Conservation (phyloP, 2,113 vertebrate species). For the Myrmophylax atrothorax region DNA sequence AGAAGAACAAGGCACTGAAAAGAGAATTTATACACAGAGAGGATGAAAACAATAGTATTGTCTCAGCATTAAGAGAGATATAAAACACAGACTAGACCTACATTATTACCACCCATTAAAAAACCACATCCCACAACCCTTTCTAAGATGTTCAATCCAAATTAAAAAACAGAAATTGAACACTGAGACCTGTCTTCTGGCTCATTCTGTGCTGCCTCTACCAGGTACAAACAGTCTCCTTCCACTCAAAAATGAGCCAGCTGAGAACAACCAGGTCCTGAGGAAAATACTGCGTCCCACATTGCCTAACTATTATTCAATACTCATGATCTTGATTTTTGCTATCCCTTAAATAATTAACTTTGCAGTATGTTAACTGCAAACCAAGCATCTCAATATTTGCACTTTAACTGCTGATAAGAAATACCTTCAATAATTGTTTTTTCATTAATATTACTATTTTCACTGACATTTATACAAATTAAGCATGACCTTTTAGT, state of each 20-base stretch:
- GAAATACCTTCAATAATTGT: background rate
- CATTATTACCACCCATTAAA: background rate
- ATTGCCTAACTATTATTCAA: background rate
- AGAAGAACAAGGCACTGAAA: constrained; percentile 86
- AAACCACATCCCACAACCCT: background rate
- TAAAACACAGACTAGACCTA: background rate
- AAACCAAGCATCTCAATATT: background rate
- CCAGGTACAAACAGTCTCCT: background rate
- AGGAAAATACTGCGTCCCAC: background rate
- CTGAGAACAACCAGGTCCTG: background rate
- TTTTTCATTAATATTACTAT: background rate
- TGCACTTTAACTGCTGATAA: background rate
- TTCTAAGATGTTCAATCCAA: background rate
- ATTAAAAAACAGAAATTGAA: background rate
- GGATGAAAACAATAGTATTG: background rate
- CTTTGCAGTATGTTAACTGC: background rate
- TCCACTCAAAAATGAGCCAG: background rate
- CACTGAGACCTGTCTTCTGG: background rate
- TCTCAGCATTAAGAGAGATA: background rate
- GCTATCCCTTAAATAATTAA: background rate
- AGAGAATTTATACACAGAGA: background rate
- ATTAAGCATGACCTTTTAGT: background rate
- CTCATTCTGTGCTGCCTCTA: background rate
- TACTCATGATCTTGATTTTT: background rate
- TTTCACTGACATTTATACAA: background rate